Base-by-base conservation (phyloP, 2,113 vertebrate genomes). In the Xerus inauris region DNA sequence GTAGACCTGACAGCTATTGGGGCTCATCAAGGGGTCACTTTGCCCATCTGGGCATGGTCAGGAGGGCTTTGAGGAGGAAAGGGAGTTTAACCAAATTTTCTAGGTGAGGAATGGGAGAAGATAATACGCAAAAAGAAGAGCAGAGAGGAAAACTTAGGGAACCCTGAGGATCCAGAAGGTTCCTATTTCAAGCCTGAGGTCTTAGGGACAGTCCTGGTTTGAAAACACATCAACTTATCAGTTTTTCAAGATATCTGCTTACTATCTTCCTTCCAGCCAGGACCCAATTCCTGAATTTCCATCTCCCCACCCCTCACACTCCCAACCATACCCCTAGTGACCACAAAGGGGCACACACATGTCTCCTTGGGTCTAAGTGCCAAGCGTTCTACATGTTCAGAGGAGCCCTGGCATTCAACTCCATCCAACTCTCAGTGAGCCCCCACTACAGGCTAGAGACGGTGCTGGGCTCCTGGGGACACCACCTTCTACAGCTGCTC, bases 1-100 rank as follows among this genome's bases (percentile, higher is more conserved):
- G 13, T 0, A 32, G 57, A 20, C 26, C 59, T 59, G 40, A 22
- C 1, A 1, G 54, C 65, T 54, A 1, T 1, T 3, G 6, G 14
- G 81, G 24, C 69, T 59, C 67, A 28, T 0, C 11, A n/a, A 11
- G 20, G 1, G 35, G 3, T 4, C n/a, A 11, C 45, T 19, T n/a
- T 9, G 49, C 12, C 47, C n/a, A 8, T 19, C 28, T 20, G 20
- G 28, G 28, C 28, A 5, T 26, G 28, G n/a, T 11, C 30, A 4
- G 45, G 71, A 30, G 42, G 45, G 86, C 13, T 85, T 8, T n/a
- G 45, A 22, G 7, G 67, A 88, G 13, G 40, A 49, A 51, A 69
- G 4, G 30, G 42, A 62, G 9, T 62, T 28, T 62, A 62, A 62
- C 64, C 64, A 22, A 42, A 6, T n/a, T 79, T n/a, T 20, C 79